Percentiles rank a stretch among this genome's conserved stretches.
phyloP scores from a whole-genome alignment of 2,888 invertebrate genomes.

The Augiades crinisus region DNA sequence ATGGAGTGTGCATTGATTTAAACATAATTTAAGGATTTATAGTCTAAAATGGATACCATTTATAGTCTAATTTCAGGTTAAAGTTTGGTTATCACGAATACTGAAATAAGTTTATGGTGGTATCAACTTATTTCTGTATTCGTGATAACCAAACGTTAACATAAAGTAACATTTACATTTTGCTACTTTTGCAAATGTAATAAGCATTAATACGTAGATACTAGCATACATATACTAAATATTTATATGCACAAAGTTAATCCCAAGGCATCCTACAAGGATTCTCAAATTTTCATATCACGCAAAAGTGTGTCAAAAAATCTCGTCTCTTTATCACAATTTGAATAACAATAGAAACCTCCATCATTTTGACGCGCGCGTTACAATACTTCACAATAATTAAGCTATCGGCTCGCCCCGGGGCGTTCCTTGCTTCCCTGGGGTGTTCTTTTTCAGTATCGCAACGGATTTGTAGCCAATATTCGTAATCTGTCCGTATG shows the following conservation, averaged over 20 bases:
- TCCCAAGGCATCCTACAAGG: no score
- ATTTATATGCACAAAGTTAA: neutral
- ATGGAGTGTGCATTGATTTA: no score
- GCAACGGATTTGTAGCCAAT: conserved; percentile 3
- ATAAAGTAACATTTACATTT: no score
- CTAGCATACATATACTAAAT: neutral
- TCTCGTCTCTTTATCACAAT: conserved; percentile 15
- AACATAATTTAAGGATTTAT: no score
- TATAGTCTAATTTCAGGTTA: no score
- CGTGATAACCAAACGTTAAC: no score
- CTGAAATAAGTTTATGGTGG: no score
- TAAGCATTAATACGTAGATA: no score
- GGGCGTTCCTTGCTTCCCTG: conserved; percentile 9
- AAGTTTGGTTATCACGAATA: no score
- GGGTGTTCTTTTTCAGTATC: neutral
- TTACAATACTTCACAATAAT: conserved; percentile 5
- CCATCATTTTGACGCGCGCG: conserved; percentile 13
- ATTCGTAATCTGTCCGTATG: conserved; percentile 16
- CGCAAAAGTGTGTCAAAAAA: neutral
- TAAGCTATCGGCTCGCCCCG: conserved; percentile 14
- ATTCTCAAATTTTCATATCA: neutral
- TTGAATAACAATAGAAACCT: conserved; percentile 20
- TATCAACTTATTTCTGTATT: no score
- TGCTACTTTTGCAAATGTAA: no score
- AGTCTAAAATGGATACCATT: no score